Percentiles rank a stretch among this genome's conserved stretches.
phyloP scores from a whole-genome alignment of 2,113 vertebrate genomes.

The Rynchops niger region DNA sequence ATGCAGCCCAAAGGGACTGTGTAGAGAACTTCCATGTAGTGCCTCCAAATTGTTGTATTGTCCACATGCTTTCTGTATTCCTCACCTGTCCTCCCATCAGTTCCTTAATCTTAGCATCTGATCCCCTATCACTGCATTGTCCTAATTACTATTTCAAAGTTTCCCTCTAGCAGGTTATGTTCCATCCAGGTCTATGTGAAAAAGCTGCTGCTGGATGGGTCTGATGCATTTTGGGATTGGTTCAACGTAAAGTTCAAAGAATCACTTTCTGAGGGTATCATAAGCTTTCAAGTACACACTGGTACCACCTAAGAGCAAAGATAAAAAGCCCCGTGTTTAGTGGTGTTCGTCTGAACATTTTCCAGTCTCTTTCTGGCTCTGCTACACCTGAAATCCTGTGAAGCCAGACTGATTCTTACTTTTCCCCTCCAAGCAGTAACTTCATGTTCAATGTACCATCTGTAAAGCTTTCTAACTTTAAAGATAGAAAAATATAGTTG shows the following conservation, averaged over 20 bases:
- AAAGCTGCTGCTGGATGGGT: not conserved
- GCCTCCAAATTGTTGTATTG: not conserved
- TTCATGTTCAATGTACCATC: not conserved
- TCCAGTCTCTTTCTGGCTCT: not conserved
- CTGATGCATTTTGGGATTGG: not conserved
- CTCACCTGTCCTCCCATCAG: not conserved
- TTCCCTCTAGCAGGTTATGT: fast-evolving
- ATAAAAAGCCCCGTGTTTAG: not conserved
- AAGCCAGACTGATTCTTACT: not conserved
- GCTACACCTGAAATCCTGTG: not conserved
- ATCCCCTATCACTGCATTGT: not conserved
- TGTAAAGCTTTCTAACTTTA: not conserved
- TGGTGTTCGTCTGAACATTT: not conserved
- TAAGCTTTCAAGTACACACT: not conserved
- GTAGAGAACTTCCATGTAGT: not conserved
- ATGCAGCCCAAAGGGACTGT: not conserved
- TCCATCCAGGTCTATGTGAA: not conserved
- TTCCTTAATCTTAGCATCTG: not conserved
- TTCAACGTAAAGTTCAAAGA: not conserved
- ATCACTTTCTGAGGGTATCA: not conserved
- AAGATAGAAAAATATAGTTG: not conserved
- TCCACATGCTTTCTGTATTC: not conserved
- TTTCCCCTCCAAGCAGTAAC: not conserved
- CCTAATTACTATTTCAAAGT: not conserved
- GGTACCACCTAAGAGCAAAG: not conserved